Evolutionary conservation across 2,888 invertebrate species (phyloP).

Genomic region (Steinernema carpocapsae): DNA sequence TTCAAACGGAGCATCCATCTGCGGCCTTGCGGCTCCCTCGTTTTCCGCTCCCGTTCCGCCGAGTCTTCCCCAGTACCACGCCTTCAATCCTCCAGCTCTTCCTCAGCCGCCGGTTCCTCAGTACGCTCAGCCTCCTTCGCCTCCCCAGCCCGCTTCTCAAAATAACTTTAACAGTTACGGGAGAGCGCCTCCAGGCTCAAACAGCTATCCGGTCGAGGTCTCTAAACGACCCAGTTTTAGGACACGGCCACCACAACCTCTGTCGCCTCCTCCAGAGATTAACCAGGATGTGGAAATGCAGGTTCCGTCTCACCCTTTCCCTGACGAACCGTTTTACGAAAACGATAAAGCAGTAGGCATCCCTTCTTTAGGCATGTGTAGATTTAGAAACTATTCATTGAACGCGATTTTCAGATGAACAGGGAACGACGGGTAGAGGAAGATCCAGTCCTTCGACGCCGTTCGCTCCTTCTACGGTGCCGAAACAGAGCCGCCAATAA

Average conservation of each 20-base stretch:
- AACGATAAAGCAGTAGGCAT: constrained; percentile 18
- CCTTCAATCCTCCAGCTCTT: no score
- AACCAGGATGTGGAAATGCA: neutral
- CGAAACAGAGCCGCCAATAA: neutral
- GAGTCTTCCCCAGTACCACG: no score
- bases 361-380: neutral
- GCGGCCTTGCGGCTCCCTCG: neutral
- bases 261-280: neutral
- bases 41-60: neutral
- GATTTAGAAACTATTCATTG: no score
- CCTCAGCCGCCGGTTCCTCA: neutral
- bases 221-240: neutral
- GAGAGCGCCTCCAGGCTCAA: neutral
- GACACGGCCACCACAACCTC: neutral
- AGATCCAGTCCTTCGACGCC: no score
- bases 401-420: neutral
- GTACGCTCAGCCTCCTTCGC: neutral
- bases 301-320: neutral
- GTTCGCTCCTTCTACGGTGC: neutral
- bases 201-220: neutral
- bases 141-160: neutral
- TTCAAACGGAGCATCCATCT: neutral
- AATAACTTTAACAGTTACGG: constrained; percentile 3
- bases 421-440: neutral
- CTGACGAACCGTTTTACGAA: constrained; percentile 1